A percentile compares a stretch with the other conserved stretches of the same genome.
These are phyloP conservation scores for Cirrhinus molitorella DNA, from an alignment of 2,797 vertebrate genomes.

Conservation along the genomic window DNA sequence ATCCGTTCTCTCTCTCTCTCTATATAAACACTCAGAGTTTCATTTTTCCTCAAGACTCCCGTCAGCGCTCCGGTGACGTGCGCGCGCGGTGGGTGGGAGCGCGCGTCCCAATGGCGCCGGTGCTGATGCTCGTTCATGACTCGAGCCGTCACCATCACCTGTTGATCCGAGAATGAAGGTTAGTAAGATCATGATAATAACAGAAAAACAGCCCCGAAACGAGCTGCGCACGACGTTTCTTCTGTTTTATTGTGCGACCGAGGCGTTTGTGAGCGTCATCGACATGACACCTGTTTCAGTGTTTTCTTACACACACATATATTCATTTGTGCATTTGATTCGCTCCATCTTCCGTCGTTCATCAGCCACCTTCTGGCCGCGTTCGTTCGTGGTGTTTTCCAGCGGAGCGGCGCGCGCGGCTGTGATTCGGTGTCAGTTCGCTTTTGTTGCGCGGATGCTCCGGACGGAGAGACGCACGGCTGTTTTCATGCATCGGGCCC, in stretches of 20 bases:
- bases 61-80: slow-evolving; percentile 32
- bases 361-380: background rate
- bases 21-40: slow-evolving; percentile 13
- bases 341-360: background rate
- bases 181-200: slow-evolving; percentile 11
- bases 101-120: slow-evolving; percentile 46
- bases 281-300: background rate
- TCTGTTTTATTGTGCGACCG: background rate
- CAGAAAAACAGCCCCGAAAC: background rate
- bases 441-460: background rate
- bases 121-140: slow-evolving; percentile 35
- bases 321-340: background rate
- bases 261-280: background rate
- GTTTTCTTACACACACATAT: background rate
- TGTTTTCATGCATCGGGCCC: background rate
- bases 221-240: background rate
- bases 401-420: background rate
- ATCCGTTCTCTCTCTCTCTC: background rate
- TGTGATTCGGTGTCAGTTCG: background rate
- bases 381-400: background rate
- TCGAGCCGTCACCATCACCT: slow-evolving; percentile 54
- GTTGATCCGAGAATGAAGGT: slow-evolving; percentile 56
- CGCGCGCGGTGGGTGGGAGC: slow-evolving; percentile 37
- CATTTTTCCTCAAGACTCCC: background rate
- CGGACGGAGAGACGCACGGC: background rate